Conservation (phyloP, 2,797 vertebrate genomes). For the Perodicticus potto region DNA sequence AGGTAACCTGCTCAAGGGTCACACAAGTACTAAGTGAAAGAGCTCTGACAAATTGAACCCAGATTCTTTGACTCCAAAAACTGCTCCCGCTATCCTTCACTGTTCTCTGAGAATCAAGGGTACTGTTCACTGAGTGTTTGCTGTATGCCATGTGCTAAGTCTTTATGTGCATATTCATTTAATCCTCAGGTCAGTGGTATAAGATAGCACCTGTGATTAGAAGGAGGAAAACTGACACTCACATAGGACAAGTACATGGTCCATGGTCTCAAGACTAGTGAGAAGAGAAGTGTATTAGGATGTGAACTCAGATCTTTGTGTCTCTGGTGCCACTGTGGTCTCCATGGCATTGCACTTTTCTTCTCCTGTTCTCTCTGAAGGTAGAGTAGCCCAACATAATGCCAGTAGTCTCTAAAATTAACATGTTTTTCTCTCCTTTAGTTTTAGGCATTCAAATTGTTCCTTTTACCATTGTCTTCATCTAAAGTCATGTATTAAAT, state of each 20-base stretch:
- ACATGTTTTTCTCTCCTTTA: not conserved
- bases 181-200: too few relatives aligned
- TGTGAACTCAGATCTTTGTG: not conserved
- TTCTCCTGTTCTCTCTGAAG: not conserved
- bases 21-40: not conserved
- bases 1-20: not conserved
- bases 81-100: not conserved
- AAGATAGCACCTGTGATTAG: not conserved
- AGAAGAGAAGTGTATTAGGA: not conserved
- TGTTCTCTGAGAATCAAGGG: not conserved
- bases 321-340: not conserved
- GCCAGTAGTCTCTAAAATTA: not conserved
- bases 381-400: not conserved
- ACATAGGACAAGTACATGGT: not conserved
- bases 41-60: not conserved
- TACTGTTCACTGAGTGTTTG: too few relatives aligned
- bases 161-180: not conserved
- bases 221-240: not conserved
- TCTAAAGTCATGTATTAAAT: not conserved
- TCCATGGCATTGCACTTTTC: not conserved
- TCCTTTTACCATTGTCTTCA: not conserved
- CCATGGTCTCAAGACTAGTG: not conserved
- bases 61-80: not conserved
- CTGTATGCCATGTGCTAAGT: not conserved
- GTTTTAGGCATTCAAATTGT: not conserved